Percentiles rank a stretch among this genome's conserved stretches.
Conservation (phyloP, 64 coral and sea anemone species). For the Orbicella faveolata region DNA sequence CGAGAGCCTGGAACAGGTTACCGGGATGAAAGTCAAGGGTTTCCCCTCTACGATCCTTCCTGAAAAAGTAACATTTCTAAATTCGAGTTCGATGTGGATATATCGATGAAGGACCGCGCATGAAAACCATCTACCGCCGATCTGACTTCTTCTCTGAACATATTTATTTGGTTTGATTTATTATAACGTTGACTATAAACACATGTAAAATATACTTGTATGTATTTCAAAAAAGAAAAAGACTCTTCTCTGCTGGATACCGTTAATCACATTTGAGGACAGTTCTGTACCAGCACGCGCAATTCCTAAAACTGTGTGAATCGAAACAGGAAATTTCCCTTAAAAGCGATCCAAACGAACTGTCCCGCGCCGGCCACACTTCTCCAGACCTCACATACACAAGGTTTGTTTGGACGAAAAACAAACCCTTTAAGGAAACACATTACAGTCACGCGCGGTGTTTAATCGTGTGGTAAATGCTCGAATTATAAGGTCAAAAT, state of each 20-base stretch:
- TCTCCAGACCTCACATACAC: background rate
- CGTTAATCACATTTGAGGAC: background rate
- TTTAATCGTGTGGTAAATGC: background rate
- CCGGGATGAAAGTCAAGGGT: background rate
- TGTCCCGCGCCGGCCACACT: background rate
- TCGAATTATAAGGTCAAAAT: background rate
- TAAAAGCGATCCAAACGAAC: background rate
- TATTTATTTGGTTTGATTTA: background rate
- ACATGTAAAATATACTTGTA: background rate
- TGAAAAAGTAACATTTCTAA: no score
- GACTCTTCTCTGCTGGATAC: background rate
- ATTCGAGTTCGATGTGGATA: no score
- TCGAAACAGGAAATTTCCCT: background rate
- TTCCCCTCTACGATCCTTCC: no score
- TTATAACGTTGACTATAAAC: background rate
- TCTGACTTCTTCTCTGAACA: no score
- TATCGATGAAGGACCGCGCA: no score
- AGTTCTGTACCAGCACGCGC: background rate
- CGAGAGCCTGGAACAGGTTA: background rate
- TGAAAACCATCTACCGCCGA: no score
- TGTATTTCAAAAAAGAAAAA: background rate
- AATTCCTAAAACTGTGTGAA: background rate
- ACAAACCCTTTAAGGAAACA: background rate
- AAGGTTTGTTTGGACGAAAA: background rate
- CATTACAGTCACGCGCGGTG: background rate